Evolutionary conservation across 2,797 vertebrate genomes (phyloP).

Genomic region (Knipowitschia caucasica): DNA sequence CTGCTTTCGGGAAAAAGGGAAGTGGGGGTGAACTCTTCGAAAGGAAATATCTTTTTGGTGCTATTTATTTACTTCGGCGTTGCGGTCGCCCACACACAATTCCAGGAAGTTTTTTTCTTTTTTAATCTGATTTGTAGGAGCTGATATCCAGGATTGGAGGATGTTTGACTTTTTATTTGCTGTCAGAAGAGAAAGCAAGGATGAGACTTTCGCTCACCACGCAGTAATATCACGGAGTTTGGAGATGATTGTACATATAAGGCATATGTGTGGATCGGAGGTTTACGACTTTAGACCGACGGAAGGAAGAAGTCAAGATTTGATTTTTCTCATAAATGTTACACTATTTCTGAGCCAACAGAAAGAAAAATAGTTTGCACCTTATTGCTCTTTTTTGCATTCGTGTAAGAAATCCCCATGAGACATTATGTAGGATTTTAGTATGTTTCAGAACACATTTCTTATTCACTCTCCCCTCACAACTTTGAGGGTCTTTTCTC

Average conservation of each 20-base stretch:
- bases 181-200: slow-evolving; percentile 54
- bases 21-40: slow-evolving; percentile 30
- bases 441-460: too few relatives aligned
- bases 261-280: slow-evolving; percentile 21
- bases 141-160: slow-evolving; percentile 58
- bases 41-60: slow-evolving; percentile 56
- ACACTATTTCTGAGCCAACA: too few relatives aligned
- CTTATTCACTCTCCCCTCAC: too few relatives aligned
- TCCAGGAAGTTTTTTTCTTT: slow-evolving; percentile 33
- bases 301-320: slow-evolving; percentile 15
- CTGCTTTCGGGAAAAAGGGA: slow-evolving; percentile 43
- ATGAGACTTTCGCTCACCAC: slow-evolving; percentile 42
- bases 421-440: too few relatives aligned
- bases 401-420: too few relatives aligned
- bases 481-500: too few relatives aligned
- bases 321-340: neutral
- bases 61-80: slow-evolving; percentile 64
- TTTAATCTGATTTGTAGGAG: slow-evolving; percentile 58
- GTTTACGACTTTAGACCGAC: neutral
- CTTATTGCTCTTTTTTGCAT: too few relatives aligned
- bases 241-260: slow-evolving; percentile 49
- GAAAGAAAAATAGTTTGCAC: too few relatives aligned
- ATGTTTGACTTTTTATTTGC: slow-evolving; percentile 58
- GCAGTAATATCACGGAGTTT: slow-evolving; percentile 42
- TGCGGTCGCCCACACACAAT: slow-evolving; percentile 56